A percentile compares a stretch with the other conserved stretches of the same genome.
phyloP scores from a whole-genome alignment of 2,113 vertebrate genomes.

The Smithornis capensis region DNA sequence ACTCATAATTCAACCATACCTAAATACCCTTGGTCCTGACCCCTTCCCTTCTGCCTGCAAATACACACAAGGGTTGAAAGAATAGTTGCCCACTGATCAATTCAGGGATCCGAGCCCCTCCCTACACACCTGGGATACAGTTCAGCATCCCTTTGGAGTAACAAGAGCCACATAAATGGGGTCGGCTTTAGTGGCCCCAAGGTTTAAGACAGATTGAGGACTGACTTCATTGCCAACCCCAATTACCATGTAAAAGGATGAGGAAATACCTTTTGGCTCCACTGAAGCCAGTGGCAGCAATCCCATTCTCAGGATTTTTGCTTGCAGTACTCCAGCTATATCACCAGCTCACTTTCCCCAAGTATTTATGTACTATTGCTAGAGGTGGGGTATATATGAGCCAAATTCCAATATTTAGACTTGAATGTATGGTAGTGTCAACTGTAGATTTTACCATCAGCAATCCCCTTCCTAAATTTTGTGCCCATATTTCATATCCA shows the following conservation, averaged over 20 bases:
- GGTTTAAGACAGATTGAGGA: background rate
- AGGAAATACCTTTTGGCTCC: conserved; percentile 12
- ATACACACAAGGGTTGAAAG: fast-evolving
- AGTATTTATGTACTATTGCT: conserved; percentile 3
- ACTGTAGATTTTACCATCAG: background rate
- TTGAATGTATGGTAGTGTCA: background rate
- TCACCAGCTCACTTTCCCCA: background rate
- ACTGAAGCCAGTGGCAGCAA: background rate
- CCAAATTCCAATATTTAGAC: background rate
- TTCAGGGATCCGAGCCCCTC: background rate
- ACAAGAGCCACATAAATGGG: background rate
- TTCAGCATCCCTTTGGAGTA: background rate
- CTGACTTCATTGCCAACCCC: background rate
- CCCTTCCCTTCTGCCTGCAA: background rate
- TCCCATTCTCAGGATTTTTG: background rate
- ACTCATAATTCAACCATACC: background rate
- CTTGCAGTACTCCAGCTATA: background rate
- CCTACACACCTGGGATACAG: background rate
- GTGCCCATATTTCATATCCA: background rate
- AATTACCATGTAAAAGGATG: background rate
- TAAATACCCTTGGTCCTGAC: background rate
- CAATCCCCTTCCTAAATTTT: background rate
- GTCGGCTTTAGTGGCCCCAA: background rate
- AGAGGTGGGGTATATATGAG: background rate
- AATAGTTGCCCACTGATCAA: background rate